Evolutionary conservation across 2,113 vertebrate genomes (phyloP).

Genomic region (Engraulis encrasicolus): DNA sequence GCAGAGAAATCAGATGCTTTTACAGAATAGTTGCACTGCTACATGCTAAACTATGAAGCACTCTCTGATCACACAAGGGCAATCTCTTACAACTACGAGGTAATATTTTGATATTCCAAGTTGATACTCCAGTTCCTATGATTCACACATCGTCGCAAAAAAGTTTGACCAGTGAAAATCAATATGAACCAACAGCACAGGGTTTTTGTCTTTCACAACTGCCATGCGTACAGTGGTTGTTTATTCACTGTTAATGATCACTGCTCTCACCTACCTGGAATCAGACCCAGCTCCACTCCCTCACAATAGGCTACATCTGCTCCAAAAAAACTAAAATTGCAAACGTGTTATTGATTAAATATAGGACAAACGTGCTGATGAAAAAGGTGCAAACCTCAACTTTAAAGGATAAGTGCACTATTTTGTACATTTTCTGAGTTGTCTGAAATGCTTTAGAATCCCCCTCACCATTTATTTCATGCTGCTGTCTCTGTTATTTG

Average conservation of each 20-base stretch:
- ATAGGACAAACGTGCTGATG: background rate
- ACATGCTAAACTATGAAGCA: too few species aligned
- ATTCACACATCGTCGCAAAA: background rate
- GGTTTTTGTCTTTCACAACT: constrained; percentile 62
- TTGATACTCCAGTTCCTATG: too few species aligned
- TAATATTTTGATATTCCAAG: too few species aligned
- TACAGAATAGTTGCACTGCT: too few species aligned
- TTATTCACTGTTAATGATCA: constrained; percentile 75
- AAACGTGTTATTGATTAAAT: background rate
- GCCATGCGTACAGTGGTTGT: constrained; percentile 70
- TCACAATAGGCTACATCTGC: background rate
- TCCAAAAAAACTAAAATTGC: background rate
- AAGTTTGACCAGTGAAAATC: constrained; percentile 41
- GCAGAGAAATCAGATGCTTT: background rate
- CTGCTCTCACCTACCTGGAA: constrained; percentile 49
- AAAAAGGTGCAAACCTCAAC: background rate
- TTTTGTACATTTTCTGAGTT: too few species aligned
- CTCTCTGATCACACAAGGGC: too few species aligned
- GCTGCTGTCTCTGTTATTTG: too few species aligned
- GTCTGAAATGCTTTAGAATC: too few species aligned
- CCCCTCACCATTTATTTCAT: too few species aligned
- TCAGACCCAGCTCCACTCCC: constrained; percentile 32
- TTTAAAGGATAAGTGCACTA: too few species aligned
- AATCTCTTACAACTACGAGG: background rate
- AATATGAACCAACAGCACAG: constrained; percentile 63